Evolutionary conservation across 2,797 vertebrate genomes (phyloP).

Genomic region (Dromococcyx pavoninus): DNA sequence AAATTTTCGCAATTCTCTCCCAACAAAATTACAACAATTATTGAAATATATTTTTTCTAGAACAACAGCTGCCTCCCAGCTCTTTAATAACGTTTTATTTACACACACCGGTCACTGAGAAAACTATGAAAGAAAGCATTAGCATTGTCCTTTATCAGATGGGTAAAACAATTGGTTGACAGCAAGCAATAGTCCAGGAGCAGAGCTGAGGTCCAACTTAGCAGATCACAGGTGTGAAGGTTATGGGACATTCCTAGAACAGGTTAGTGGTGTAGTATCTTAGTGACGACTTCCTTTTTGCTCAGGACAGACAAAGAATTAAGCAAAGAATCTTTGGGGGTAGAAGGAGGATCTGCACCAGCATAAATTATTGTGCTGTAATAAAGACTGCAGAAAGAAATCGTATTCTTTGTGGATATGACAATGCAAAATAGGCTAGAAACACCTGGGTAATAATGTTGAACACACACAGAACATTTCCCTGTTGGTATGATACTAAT

Average conservation of each 20-base stretch:
- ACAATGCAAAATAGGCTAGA: neutral
- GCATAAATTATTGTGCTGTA: neutral
- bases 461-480: accelerated
- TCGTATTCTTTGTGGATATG: neutral
- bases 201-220: neutral
- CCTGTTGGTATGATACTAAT: no score
- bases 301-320: neutral
- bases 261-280: neutral
- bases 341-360: neutral
- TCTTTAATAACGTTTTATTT: neutral
- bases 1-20: neutral
- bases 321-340: neutral
- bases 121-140: neutral
- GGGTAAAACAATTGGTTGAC: neutral
- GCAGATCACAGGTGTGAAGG: neutral
- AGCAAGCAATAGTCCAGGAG: neutral
- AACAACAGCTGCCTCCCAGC: neutral
- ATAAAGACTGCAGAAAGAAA: neutral
- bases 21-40: neutral
- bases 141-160: neutral
- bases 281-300: neutral
- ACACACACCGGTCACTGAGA: neutral
- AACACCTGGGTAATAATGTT: neutral
- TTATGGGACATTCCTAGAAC: neutral
- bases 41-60: neutral